phyloP scores from a whole-genome alignment of 2,113 vertebrate species.

The Leucoraja erinaceus region DNA sequence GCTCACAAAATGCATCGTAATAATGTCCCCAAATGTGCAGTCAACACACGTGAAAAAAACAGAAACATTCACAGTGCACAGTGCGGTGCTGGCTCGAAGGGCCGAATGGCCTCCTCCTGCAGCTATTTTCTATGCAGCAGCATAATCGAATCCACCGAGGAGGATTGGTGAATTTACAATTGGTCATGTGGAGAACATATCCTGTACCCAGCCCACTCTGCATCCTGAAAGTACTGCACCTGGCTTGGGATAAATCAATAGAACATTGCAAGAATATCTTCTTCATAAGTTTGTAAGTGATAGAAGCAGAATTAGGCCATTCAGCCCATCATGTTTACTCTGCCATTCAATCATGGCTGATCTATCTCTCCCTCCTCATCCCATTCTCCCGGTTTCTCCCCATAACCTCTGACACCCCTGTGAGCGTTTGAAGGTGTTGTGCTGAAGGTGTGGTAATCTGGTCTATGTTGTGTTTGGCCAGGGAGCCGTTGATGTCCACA shows the following conservation, averaged over 20 bases:
- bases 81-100: no score
- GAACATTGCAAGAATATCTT: neutral
- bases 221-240: neutral
- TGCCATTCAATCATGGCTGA: no score
- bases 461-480: neutral
- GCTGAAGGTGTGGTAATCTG: neutral
- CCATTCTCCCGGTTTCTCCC: no score
- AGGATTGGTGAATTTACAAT: neutral
- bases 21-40: neutral
- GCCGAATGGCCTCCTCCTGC: no score
- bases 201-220: neutral
- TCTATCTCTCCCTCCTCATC: no score
- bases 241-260: neutral
- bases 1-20: neutral
- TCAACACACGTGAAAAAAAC: neutral
- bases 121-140: no score
- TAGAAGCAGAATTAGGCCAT: no score
- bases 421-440: neutral
- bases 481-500: neutral
- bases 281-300: no score
- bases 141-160: neutral
- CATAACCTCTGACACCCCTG: no score
- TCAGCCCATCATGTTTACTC: no score
- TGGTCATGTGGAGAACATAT: neutral
- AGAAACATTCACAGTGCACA: neutral